Evolutionary conservation across 37 sponge, comb jelly and placozoan species (phyloP), one percentile per base, ranked within the genome.

Genomic region (Halisarca cf. caerulea): DNA sequence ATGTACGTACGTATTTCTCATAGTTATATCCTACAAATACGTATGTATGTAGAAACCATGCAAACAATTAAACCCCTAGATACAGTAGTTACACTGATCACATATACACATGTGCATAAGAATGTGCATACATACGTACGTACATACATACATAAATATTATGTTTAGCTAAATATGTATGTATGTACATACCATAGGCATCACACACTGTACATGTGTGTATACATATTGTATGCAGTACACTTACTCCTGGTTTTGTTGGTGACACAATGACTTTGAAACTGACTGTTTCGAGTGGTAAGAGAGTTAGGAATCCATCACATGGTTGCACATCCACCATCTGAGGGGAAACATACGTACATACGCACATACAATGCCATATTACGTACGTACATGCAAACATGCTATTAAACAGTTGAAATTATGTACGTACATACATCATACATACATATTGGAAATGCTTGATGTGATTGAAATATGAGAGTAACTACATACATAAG

Each of bases 231-330:
- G 17, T 17, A 20, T 20, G 17, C 11, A 55, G 11, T 62, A 32
- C 40, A 71, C 45, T 74, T 21, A 74, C 77, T 40, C 77, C 77
- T 40, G 91, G 84, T 41, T 89, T 88, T 3, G 78, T 80, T 2
- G 98, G 85, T 60, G 80, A 87, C 53, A 97, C 92, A 20, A 92
- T 85, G 23, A 95, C 70, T 43, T 92, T 91, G 1, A 97, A 40
- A n/a, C 69, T 14, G 9, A 94, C 51, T 14, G 89, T 92, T 80
- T 97, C 98, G 32, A 41, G 78, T 27, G 98, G 95, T 14, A 97
- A 86, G 14, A 97, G 32, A 25, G 88, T 90, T 17, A 92, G 91
- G 84, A 94, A 97, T 2, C 98, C 98, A 86, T 97, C 95, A 64
- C 68, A 79, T 27, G 98, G 98, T 58, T 94, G 98, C 5, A 97